Evolutionary conservation across 2,888 invertebrate species (phyloP).

Genomic region (Tolmerus cingulatus): DNA sequence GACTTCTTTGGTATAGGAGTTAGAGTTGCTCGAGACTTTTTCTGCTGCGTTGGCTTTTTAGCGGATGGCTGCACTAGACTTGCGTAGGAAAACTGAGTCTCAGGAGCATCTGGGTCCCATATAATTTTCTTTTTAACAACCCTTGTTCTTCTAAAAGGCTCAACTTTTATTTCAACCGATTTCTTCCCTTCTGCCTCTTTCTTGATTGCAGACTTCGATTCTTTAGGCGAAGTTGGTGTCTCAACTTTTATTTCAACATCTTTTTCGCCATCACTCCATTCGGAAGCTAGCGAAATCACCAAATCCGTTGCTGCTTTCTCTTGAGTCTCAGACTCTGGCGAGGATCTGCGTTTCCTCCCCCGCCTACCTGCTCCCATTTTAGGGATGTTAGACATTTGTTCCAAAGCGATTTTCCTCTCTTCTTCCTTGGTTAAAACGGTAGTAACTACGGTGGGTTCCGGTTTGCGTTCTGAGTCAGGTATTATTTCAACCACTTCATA

Average conservation of each 20-base stretch:
- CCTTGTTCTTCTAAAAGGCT: conserved; percentile 54
- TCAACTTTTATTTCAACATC: conserved; percentile 23
- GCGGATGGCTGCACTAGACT: conserved; percentile 58
- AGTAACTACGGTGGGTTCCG: conserved; percentile 31
- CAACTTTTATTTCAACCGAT: not conserved
- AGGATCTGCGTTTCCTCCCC: conserved; percentile 44
- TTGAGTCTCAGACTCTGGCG: conserved; percentile 53
- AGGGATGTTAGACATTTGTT: conserved; percentile 52
- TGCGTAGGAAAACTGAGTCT: conserved; percentile 62
- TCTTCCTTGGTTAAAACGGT: conserved; percentile 55
- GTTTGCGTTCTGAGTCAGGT: conserved; percentile 54
- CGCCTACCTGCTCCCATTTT: not conserved
- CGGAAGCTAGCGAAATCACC: conserved; percentile 57
- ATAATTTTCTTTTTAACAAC: conserved; percentile 77
- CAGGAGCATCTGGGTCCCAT: conserved; percentile 71
- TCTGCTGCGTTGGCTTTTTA: conserved; percentile 39
- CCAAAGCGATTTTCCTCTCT: conserved; percentile 59
- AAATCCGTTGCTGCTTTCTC: conserved; percentile 52
- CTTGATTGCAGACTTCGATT: not conserved
- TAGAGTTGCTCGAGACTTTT: conserved; percentile 42
- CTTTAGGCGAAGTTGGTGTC: not conserved
- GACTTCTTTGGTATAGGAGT: conserved; percentile 36
- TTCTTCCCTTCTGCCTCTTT: conserved; percentile 5
- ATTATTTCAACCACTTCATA: conserved; percentile 60
- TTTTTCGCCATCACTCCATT: conserved; percentile 62